Evolutionary conservation across 2,797 vertebrate species (phyloP), one percentile per base, ranked within the genome.

Genomic region (Scolopax rusticola): DNA sequence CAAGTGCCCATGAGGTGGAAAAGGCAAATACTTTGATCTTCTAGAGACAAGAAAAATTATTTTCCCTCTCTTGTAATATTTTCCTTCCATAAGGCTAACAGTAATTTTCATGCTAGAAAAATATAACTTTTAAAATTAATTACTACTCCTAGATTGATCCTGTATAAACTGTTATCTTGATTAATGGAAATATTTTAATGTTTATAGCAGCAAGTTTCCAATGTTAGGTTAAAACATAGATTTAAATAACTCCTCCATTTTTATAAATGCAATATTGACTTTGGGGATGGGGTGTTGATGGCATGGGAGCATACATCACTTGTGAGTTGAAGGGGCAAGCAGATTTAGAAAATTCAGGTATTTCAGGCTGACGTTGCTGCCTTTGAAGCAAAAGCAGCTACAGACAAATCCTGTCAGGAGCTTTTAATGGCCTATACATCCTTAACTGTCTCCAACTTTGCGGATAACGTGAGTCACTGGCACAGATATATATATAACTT

Each of bases 241-340:
- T 15, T 38, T 57, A 54, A 70, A 19, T 16, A 83, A 59, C 40
- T 74, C 27, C 33, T 84, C n/a, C 9, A 7, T 30, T 89, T 87
- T 63, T 54, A 71, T 33, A 89, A 75, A 59, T 5, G 33, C 5
- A 59, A 3, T 59, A 40, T 17, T 80, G 56, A 47, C 18, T 71
- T 25, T 3, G 5, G 15, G 23, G 5, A 13, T 13, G 3, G 2
- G 1, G 10, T 15, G 6, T 4, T 69, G n/a, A 28, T 45, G n/a
- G 64, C 8, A 7, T 28, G 8, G 63, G 36, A 79, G 17, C n/a
- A 60, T 4, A 15, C 38, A 60, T 41, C 45, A 17, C 28, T 50
- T 1, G 1, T 33, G 32, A 74, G 24, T 5, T 53, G 38, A 80
- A n/a, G 20, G 43, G 14, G 68, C 65, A 82, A 74, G 43, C 48